phyloP scores from a whole-genome alignment of 2,797 vertebrate species.

The Kryptopterus vitreolus region DNA sequence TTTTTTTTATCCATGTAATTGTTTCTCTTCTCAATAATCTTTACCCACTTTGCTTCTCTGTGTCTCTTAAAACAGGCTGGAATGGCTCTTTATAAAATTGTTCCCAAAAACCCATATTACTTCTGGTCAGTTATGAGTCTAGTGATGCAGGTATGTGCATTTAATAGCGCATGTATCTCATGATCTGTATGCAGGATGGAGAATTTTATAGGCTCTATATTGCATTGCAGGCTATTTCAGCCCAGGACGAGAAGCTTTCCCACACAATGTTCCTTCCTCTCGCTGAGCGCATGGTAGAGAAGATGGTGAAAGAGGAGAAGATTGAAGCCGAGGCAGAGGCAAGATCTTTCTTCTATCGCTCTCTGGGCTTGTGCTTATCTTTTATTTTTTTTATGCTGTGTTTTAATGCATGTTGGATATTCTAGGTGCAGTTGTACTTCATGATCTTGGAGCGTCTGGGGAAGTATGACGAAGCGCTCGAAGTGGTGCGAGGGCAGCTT shows the following conservation, averaged over 20 bases:
- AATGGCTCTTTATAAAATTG: constrained; percentile 98
- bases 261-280: constrained; percentile 97
- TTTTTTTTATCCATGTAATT: background rate
- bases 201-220: background rate
- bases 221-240: constrained; percentile 87
- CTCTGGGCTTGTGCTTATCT: background rate
- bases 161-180: background rate
- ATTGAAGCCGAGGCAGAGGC: constrained; percentile 98
- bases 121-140: constrained; percentile 99
- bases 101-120: constrained; percentile 98
- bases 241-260: constrained; percentile 93
- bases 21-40: background rate
- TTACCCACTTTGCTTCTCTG: background rate
- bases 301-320: constrained; percentile 99
- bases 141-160: constrained; percentile 91
- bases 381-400: background rate
- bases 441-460: constrained; percentile 97
- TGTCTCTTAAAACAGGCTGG: constrained; percentile 79
- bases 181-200: background rate
- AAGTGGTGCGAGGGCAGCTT: constrained; percentile 91
- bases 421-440: constrained; percentile 94
- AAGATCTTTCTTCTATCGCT: constrained; percentile 47
- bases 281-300: constrained; percentile 98
- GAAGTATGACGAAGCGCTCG: constrained; percentile 92
- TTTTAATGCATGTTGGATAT: background rate